Evolutionary conservation across 1,140 invertebrate species (phyloP).

Genomic region (Arion vulgaris): DNA sequence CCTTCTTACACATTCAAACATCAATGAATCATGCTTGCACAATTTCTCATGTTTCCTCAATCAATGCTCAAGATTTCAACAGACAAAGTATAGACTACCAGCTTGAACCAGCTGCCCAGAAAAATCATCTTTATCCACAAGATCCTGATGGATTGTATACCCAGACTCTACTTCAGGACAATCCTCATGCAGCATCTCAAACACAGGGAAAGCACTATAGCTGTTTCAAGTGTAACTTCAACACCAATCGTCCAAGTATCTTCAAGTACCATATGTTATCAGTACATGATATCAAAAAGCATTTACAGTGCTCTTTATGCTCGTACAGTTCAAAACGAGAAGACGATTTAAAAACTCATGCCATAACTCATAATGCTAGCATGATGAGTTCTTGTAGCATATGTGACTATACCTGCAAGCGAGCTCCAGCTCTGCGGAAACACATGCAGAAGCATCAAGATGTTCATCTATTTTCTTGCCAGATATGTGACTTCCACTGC

Average conservation of each 20-base stretch:
- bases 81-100: background rate
- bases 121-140: background rate
- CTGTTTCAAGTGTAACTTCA: background rate
- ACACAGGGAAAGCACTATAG: background rate
- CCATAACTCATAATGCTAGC: background rate
- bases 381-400: background rate
- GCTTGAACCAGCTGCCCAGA: background rate
- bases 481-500: background rate
- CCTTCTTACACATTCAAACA: background rate
- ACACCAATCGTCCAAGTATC: background rate
- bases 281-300: background rate
- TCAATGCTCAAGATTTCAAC: background rate
- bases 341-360: constrained; percentile 9
- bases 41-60: background rate
- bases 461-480: constrained; percentile 6
- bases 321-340: constrained; percentile 4
- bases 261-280: constrained; percentile 9
- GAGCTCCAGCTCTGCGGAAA: background rate
- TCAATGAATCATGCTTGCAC: background rate
- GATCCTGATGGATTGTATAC: background rate
- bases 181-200: background rate
- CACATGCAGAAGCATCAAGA: constrained; percentile 10
- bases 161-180: background rate
- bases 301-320: background rate
- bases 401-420: constrained; percentile 10